Evolutionary conservation across 2,888 invertebrate species (phyloP).

Genomic region (Palloptera scutellata): DNA sequence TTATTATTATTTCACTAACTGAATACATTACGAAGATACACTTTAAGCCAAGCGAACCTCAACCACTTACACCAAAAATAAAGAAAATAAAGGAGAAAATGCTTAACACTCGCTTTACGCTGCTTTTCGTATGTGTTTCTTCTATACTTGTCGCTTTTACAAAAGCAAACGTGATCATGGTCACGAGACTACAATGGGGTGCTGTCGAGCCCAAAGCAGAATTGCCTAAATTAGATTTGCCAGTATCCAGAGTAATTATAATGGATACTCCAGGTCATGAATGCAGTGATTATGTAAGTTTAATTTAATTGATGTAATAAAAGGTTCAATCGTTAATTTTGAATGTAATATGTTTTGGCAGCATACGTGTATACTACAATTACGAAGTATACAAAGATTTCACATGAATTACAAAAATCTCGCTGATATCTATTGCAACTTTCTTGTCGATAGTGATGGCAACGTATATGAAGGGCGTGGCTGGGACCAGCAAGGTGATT

Average conservation of each 20-base stretch:
- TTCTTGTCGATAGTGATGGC: constrained; percentile 79
- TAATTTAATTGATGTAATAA: too few relatives aligned
- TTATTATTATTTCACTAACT: too few relatives aligned
- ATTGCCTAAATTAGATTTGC: constrained; percentile 61
- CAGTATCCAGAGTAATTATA: constrained; percentile 68
- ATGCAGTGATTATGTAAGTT: constrained; percentile 62
- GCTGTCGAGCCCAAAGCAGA: constrained; percentile 68
- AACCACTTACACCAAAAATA: too few relatives aligned
- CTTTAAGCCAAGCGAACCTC: too few relatives aligned
- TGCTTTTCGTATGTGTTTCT: too few relatives aligned
- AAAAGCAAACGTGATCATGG: constrained; percentile 35
- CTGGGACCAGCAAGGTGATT: constrained; percentile 75
- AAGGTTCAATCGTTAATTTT: background rate
- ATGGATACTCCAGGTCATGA: constrained; percentile 71
- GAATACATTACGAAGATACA: too few relatives aligned
- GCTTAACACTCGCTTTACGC: too few relatives aligned
- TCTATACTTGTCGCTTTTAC: too few relatives aligned
- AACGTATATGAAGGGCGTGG: constrained; percentile 76
- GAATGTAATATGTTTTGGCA: too few relatives aligned
- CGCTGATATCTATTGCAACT: constrained; percentile 79
- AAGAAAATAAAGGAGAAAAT: too few relatives aligned
- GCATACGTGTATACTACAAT: constrained; percentile 67
- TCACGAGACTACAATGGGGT: constrained; percentile 71
- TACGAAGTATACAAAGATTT: constrained; percentile 71
- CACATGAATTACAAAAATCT: constrained; percentile 71